Evolutionary conservation across 2,113 vertebrate species (phyloP).

Genomic region (Vidua macroura): DNA sequence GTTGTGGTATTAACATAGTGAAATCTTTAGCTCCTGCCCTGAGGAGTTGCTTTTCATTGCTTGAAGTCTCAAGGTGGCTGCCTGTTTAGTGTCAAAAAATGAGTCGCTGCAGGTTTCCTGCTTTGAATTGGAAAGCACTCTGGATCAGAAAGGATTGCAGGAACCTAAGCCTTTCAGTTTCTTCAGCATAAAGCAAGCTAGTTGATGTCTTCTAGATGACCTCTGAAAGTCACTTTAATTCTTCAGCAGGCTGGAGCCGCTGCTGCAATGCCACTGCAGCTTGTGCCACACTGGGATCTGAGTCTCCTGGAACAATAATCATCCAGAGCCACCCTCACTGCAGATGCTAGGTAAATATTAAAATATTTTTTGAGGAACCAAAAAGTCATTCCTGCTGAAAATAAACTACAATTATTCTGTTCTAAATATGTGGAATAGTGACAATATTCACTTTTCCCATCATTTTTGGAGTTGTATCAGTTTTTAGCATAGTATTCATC

Average conservation of each 20-base stretch:
- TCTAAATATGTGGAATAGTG: neutral
- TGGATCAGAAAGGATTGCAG: neutral
- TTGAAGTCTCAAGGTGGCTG: neutral
- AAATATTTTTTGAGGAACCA: neutral
- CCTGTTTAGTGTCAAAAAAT: neutral
- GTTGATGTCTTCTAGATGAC: neutral
- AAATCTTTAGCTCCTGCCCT: neutral
- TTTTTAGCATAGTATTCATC: neutral
- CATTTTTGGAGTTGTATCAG: neutral
- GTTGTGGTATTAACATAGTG: neutral
- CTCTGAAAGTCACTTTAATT: neutral
- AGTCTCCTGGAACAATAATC: neutral
- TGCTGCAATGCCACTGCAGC: neutral
- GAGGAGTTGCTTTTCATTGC: neutral
- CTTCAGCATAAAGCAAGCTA: neutral
- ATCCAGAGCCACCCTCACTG: rapidly evolving
- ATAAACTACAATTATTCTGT: neutral
- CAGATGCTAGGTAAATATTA: neutral
- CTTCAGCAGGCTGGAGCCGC: neutral
- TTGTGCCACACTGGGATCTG: rapidly evolving
- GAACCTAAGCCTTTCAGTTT: neutral
- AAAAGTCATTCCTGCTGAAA: neutral
- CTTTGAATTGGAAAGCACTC: neutral
- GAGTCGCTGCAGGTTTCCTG: neutral
- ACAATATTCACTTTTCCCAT: neutral